Percentiles rank a stretch among this genome's conserved stretches.
Conservation (phyloP, 2,113 vertebrate genomes). For the Trichechus manatus region DNA sequence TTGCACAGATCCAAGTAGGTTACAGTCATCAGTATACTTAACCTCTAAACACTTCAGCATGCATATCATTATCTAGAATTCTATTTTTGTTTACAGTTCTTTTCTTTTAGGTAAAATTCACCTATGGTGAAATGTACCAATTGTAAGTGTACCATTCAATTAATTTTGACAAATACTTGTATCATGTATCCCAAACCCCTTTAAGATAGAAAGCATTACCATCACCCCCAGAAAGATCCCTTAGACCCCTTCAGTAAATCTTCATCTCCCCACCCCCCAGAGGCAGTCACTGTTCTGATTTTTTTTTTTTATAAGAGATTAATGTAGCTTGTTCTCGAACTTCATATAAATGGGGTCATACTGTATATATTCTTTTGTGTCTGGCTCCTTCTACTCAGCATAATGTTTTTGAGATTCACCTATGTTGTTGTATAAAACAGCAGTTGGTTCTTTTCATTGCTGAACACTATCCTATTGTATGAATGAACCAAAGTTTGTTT, state of each 20-base stretch:
- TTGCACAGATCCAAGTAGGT: background rate
- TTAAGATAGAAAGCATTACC: background rate
- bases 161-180: background rate
- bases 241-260: background rate
- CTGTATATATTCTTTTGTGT: no score
- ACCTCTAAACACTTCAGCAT: background rate
- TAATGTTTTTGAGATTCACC: no score
- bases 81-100: background rate
- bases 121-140: background rate
- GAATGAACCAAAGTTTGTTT: background rate
- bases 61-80: background rate
- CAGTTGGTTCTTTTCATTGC: background rate
- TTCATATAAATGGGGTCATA: no score
- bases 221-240: background rate
- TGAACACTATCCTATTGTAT: background rate
- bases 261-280: background rate
- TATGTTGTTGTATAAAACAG: background rate
- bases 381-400: no score
- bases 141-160: background rate
- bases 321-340: background rate
- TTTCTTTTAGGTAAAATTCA: background rate
- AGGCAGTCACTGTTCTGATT: background rate
- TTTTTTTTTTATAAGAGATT: background rate
- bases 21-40: background rate
- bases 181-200: background rate